Base-by-base conservation (phyloP, 1,140 invertebrate species). In the Pseudomyrmex cubaensis region DNA sequence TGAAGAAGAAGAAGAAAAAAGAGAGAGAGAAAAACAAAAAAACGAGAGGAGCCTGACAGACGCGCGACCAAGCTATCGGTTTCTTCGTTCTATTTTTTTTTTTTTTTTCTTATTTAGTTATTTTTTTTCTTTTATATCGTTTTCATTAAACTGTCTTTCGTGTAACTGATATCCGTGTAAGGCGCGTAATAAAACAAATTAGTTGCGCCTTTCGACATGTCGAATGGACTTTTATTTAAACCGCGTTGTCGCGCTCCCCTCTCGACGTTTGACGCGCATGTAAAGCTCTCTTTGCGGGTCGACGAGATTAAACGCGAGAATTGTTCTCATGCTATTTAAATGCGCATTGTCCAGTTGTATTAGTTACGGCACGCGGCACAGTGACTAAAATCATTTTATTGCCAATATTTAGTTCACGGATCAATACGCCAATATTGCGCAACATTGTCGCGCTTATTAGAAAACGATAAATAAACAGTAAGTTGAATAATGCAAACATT, bases 271-370 rank as follows among this genome's bases (percentile, higher is more conserved):
- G 66, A 80, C 54, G 66, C 76, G 76, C 52, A 70, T 72, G 76
- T 72, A 70, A 80, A 80, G 66, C 76, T 80, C 66, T 70, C 76
- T 80, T 72, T 61, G 76, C 76, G 56, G 56, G 66, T 80, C 76
- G 76, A 80, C 76, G 76, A 80, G 76, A 80, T 80, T 80, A 72
- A 80, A 80, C 67, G 76, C 76, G 76, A 70, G 76, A 72, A 72
- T 80, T 70, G 76, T 72, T 61, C 76, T 66, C 66, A 15, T 66
- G 76, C 56, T 80, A 72, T 80, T 80, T 80, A 80, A 72, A 44
- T 66, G 67, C n/a, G 52, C 35, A 59, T 80, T 70, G 20, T 59
- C 35, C 50, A 35, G 46, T 13, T 25, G 54, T 46, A 67, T 57
- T 63, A 57, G 75, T 25, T 59, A 44, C 64, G 20, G 15, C 12